A percentile compares a stretch with the other conserved stretches of the same genome.
Conservation (phyloP, 2,888 invertebrate genomes). For the Euzetes globulus region DNA sequence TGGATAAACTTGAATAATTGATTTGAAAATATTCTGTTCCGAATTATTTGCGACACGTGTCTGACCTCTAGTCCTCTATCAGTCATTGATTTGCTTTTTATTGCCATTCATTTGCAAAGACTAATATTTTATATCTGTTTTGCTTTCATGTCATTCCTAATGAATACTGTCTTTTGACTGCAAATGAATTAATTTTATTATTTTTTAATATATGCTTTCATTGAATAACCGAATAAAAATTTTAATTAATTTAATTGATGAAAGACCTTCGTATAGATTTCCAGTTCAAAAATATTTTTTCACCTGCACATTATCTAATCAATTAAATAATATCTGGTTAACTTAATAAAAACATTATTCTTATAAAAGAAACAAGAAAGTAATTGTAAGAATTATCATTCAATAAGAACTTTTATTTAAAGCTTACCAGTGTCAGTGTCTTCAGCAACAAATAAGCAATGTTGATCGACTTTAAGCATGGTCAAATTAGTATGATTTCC, state of each 20-base stretch:
- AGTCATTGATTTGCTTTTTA: not conserved
- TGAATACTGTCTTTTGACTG: not conserved
- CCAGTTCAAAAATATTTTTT: too few relatives aligned
- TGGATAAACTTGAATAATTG: too few relatives aligned
- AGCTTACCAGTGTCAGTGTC: conserved; percentile 31
- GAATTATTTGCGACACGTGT: too few relatives aligned
- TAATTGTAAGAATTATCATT: too few relatives aligned
- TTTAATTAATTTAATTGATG: too few relatives aligned
- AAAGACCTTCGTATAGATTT: too few relatives aligned
- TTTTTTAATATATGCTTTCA: not conserved
- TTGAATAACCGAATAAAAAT: too few relatives aligned
- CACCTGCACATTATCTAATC: too few relatives aligned
- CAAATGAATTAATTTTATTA: not conserved
- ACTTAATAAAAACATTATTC: not conserved
- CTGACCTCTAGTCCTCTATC: not conserved
- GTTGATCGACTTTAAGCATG: conserved; percentile 31
- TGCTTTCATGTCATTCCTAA: not conserved
- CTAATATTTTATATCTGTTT: too few relatives aligned
- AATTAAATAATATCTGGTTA: too few relatives aligned
- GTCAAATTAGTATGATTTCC: conserved; percentile 34
- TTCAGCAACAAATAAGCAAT: conserved; percentile 32
- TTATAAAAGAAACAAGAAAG: too few relatives aligned
- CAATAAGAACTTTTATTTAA: not conserved
- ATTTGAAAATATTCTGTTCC: too few relatives aligned
- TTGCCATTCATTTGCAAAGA: not conserved